Percentiles rank a stretch among this genome's conserved stretches.
These are phyloP conservation scores for Phalacrocorax aristotelis DNA, from an alignment of 2,113 vertebrate species.

Conservation along the genomic window DNA sequence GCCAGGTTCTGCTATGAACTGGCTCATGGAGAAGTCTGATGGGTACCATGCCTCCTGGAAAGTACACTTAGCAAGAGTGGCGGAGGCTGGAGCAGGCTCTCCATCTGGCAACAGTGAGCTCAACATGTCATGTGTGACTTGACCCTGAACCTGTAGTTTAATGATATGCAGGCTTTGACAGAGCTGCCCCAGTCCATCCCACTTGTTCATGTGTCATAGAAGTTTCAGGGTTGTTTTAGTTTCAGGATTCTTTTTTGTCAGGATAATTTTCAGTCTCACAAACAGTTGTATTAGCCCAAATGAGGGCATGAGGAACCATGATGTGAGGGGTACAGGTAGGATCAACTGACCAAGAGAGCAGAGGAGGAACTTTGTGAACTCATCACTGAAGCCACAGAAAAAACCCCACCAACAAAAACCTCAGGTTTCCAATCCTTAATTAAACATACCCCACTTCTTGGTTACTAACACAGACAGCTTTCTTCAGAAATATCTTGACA, in stretches of 20 bases:
- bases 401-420: accelerated
- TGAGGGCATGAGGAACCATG: not conserved
- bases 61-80: not conserved
- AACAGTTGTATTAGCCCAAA: not conserved
- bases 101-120: not conserved
- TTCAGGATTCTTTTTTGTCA: not conserved
- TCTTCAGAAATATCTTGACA: not conserved
- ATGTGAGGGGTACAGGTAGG: not conserved
- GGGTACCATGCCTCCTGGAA: not conserved
- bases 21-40: not conserved
- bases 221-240: not conserved
- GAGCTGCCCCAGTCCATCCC: not conserved
- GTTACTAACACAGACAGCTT: not conserved
- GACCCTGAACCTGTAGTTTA: not conserved
- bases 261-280: not conserved
- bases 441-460: not conserved
- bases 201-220: not conserved
- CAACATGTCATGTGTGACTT: not conserved
- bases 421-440: not conserved
- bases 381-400: not conserved
- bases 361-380: not conserved
- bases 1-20: not conserved
- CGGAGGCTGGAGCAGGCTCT: not conserved
- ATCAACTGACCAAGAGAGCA: not conserved
- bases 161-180: not conserved